Conservation (phyloP, 2,797 vertebrate species). For the Phalanger gymnotis region DNA sequence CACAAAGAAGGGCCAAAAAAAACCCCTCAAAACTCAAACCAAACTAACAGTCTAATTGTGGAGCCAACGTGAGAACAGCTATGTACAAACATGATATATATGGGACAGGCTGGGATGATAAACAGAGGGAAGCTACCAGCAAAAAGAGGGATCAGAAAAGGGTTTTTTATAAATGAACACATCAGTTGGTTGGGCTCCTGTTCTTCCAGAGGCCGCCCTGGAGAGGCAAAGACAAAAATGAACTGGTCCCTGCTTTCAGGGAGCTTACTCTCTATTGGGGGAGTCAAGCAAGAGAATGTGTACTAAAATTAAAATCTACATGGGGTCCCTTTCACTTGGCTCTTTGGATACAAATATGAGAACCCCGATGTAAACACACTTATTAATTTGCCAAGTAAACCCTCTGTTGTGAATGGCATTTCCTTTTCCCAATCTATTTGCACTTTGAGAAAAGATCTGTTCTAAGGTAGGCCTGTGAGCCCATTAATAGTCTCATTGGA, state of each 20-base stretch:
- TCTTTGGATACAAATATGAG: neutral
- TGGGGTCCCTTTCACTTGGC: neutral
- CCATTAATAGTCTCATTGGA: neutral
- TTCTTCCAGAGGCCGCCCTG: neutral
- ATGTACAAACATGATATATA: neutral
- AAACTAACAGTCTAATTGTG: neutral
- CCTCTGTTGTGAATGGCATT: neutral
- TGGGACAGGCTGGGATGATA: neutral
- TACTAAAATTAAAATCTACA: neutral
- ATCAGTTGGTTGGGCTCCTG: neutral
- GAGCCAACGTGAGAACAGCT: neutral
- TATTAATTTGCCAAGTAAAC: conserved; percentile 8
- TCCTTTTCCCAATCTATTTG: conserved; percentile 6
- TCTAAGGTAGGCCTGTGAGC: neutral
- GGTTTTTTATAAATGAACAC: neutral
- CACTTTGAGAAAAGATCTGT: neutral
- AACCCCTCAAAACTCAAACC: neutral
- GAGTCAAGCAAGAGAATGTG: neutral
- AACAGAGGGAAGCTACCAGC: neutral
- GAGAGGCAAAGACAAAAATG: neutral
- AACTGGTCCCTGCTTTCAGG: neutral
- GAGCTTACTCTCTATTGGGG: neutral
- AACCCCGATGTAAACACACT: neutral
- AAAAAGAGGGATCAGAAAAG: neutral
- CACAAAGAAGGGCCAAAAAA: neutral